These are phyloP conservation scores for Cylas formicarius DNA, from an alignment of 1,140 invertebrate species.

Conservation along the genomic window DNA sequence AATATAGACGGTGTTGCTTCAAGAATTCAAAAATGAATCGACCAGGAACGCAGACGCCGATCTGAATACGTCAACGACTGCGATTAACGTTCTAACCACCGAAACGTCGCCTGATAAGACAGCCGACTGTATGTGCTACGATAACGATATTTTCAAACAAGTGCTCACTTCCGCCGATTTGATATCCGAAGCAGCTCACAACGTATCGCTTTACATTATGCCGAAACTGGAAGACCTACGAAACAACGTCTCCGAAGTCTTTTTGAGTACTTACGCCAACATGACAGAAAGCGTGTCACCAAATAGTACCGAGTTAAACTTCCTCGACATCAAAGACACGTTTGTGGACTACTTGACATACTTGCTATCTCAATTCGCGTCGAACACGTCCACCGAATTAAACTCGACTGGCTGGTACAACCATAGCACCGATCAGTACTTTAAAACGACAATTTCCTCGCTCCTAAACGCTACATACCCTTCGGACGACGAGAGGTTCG, in stretches of 20 bases:
- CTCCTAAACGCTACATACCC: conserved; percentile 10
- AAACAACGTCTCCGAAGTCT: neutral
- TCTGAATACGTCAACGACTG: no score
- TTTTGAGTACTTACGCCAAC: neutral
- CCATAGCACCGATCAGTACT: conserved; percentile 7
- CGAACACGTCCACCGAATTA: conserved; percentile 1
- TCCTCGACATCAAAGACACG: conserved; percentile 9
- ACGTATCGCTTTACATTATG: neutral
- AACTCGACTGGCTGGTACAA: neutral
- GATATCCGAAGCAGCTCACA: conserved; percentile 5
- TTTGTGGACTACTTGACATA: conserved; percentile 25
- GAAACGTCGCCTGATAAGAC: no score
- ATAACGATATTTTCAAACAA: neutral
- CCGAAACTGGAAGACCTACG: conserved; percentile 2
- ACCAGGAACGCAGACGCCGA: no score
- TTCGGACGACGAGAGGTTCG: conserved; percentile 14
- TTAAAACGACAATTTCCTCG: conserved; percentile 15
- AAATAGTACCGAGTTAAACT: neutral
- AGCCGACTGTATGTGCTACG: conserved; percentile 5
- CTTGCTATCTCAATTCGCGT: conserved; percentile 18
- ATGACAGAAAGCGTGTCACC: neutral
- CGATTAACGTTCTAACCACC: no score
- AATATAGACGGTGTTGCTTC: no score
- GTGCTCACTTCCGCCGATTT: conserved; percentile 8
- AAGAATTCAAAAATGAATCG: no score